Percentiles rank a stretch among this genome's conserved stretches.
Evolutionary conservation across 2,797 vertebrate species (phyloP).

Genomic region (Thamnophis elegans): DNA sequence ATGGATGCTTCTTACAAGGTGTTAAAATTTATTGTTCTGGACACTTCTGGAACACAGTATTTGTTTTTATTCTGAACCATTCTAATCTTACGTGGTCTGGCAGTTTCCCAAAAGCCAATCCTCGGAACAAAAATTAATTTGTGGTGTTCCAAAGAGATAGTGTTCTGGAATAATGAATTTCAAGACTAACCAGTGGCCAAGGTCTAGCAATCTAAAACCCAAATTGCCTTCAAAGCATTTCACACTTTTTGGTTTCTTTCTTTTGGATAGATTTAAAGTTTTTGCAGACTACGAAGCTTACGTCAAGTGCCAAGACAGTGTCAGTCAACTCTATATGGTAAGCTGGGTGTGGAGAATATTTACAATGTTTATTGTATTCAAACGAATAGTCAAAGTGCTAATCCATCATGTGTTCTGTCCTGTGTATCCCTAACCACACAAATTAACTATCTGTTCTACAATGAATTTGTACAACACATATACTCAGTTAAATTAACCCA

Average conservation of each 20-base stretch:
- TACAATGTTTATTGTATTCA: background rate
- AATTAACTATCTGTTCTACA: background rate
- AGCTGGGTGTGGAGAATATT: conserved; percentile 31
- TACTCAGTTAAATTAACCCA: background rate
- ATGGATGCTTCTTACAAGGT: background rate
- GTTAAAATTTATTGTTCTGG: background rate
- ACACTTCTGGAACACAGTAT: background rate
- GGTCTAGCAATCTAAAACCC: background rate
- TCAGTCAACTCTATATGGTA: conserved; percentile 92
- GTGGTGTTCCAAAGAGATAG: background rate
- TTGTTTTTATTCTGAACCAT: background rate
- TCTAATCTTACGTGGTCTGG: background rate
- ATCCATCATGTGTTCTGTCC: background rate
- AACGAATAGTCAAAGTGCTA: background rate
- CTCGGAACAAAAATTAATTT: background rate
- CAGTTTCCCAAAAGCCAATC: background rate
- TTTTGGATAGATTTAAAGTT: conserved; percentile 87
- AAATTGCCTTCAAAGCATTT: background rate
- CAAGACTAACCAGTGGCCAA: background rate
- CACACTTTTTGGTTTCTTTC: background rate
- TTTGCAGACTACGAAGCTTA: conserved; percentile 95
- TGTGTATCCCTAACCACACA: background rate
- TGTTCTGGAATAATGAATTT: background rate
- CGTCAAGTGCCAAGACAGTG: conserved; percentile 85
- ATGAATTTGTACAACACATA: background rate